Base-by-base conservation (phyloP, 2,888 invertebrate species). In the Monopis laevigella region DNA sequence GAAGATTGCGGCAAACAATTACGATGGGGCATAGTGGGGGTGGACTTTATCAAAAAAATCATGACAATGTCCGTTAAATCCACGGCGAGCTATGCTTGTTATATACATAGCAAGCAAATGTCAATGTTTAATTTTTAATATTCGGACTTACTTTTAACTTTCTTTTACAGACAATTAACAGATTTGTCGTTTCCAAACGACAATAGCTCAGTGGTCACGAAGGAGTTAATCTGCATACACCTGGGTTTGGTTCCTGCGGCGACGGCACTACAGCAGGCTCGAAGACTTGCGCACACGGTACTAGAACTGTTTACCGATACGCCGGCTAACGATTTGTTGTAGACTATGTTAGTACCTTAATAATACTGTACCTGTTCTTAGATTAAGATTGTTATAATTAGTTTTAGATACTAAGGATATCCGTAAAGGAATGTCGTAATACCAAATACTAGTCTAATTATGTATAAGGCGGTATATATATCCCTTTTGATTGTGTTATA, bases 161-260 rank as follows among this genome's bases (percentile, higher is more conserved):
- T 14, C 12, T 27, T 29, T 51, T 51, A 1, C 61, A 78, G 78
- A 42, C 77, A 77, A 54, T 56, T 75, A 5, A 42, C 61, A 17
- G 78, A 80, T 45, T 59, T 71, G 27, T 64, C 74, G 19, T 80
- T 78, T 49, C 75, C 77, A 0, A 61, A 58, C 39, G 75, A 74
- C 11, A 54, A 52, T 24, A 64, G 63, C 40, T 72, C 72, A 1
- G 70, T 77, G 13, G 58, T 57, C 39, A 53, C 70, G 27, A 75
- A 75, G 49, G 94, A 95, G 68, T 69, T 95, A 46, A 90, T 88
- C 52, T 93, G 92, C 62, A 85, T 94, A 18, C 94, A 95, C 70
- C 73, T 93, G 44, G 93, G 93, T 0, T 67, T 93, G 40, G 88
- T 90, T 1, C 92, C 93, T 0, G 86, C 93, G 0, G 87, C 91